Percentiles rank a stretch among this genome's conserved stretches.
Conservation (phyloP, 2,888 invertebrate species). For the Rhingia campestris region DNA sequence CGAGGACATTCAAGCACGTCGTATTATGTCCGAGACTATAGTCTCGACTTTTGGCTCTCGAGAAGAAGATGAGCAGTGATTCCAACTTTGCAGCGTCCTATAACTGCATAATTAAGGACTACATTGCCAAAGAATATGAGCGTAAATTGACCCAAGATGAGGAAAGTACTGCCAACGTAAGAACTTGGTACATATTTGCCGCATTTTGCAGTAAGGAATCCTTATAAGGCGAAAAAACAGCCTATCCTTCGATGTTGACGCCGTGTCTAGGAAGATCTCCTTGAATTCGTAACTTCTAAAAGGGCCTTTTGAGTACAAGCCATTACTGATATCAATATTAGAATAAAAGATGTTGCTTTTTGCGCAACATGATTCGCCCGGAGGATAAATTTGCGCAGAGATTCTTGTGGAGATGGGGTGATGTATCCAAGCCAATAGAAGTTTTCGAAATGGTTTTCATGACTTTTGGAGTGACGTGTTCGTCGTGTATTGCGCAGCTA, state of each 20-base stretch:
- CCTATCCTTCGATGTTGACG: not conserved
- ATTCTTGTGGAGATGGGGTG: conserved; percentile 74
- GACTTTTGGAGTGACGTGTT: conserved; percentile 59
- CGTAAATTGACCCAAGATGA: too few relatives aligned
- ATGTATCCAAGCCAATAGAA: conserved; percentile 33
- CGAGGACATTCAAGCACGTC: too few relatives aligned
- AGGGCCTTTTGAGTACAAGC: too few relatives aligned
- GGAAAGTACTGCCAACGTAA: not conserved
- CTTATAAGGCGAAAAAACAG: not conserved
- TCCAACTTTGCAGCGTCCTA: too few relatives aligned
- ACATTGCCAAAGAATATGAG: too few relatives aligned
- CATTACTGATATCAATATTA: too few relatives aligned
- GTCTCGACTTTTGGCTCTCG: too few relatives aligned
- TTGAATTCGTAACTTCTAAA: not conserved
- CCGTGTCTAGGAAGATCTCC: not conserved
- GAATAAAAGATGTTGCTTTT: conserved; percentile 37
- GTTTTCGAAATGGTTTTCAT: conserved; percentile 72
- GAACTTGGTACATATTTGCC: not conserved
- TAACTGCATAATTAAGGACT: too few relatives aligned
- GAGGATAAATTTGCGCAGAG: conserved; percentile 57
- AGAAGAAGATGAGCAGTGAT: too few relatives aligned
- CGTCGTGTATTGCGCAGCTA: conserved; percentile 62
- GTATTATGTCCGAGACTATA: too few relatives aligned
- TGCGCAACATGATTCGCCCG: conserved; percentile 56
- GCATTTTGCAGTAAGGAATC: not conserved